Evolutionary conservation across 1,140 invertebrate species (phyloP), one percentile per base, ranked within the genome.

Genomic region (Drosophila baimaii): DNA sequence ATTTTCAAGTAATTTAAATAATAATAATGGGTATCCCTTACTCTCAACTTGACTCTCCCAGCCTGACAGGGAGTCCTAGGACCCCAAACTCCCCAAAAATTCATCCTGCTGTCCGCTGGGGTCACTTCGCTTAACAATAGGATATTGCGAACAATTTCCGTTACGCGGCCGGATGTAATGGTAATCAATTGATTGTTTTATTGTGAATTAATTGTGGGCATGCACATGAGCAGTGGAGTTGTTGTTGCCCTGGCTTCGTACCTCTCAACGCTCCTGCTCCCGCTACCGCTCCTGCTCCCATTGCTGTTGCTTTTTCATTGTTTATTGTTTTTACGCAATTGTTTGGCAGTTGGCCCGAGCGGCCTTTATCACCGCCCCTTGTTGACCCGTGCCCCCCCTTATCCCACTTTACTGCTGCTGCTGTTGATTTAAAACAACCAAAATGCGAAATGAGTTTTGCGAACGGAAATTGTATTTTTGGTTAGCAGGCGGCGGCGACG

Each of bases 131-230:
- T 79, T 81, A 78, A 89, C 81, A 89, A 90, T 75, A 74, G 85
- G 70, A 89, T 84, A 89, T 89, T 78, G 85, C 74, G 78, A 65
- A 71, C 84, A 88, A 88, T 88, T 89, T 88, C 84, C 84, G 85
- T 62, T 76, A 61, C 80, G 81, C 81, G 81, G 61, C 74, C 84
- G 84, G 84, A 89, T 81, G 70, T 75, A 90, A 81, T 84, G 77
- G 81, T 90, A 89, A 89, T 89, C 84, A 89, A 90, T 90, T 89
- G 84, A 89, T 89, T 89, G 84, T 89, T 84, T 89, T 89, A 89
- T 89, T 89, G 84, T 89, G 61, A 89, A 84, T 88, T 88, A 89
- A 89, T 90, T 90, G 84, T 80, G 81, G 85, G 70, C 77, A 89
- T 84, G 80, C 78, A 90, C 85, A 89, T 90, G 85, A 75, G 73